phyloP scores from a whole-genome alignment of 2,797 vertebrate species.

The Rhinichthys osculus region DNA sequence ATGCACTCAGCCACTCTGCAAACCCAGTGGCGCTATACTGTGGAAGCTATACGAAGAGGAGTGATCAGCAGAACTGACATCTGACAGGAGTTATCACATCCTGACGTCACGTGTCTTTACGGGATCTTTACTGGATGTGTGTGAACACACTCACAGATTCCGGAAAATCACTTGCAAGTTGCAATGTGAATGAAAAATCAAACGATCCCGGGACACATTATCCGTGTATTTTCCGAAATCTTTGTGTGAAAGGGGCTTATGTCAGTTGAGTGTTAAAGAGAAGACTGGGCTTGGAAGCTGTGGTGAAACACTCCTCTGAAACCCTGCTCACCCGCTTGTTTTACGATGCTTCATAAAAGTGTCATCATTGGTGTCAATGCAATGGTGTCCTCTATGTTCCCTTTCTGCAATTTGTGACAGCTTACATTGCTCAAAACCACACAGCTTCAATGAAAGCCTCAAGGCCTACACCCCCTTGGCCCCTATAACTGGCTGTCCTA shows the following conservation, averaged over 20 bases:
- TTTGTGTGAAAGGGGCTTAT: background rate
- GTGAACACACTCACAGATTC: too few species aligned
- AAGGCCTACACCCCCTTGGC: slow-evolving; percentile 40
- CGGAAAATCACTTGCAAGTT: too few species aligned
- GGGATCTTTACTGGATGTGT: too few species aligned
- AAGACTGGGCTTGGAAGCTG: slow-evolving; percentile 25
- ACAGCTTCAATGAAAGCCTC: slow-evolving; percentile 32
- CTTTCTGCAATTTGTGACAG: slow-evolving; percentile 44
- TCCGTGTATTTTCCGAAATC: too few species aligned
- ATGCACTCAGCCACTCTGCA: too few species aligned
- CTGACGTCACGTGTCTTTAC: too few species aligned
- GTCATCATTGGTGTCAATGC: slow-evolving; percentile 47
- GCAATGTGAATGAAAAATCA: too few species aligned
- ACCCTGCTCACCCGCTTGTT: slow-evolving; percentile 46
- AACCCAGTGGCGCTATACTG: too few species aligned
- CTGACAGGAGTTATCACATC: too few species aligned
- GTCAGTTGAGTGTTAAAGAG: slow-evolving; percentile 58
- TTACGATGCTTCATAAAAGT: slow-evolving; percentile 63
- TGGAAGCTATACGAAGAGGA: too few species aligned
- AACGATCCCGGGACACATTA: too few species aligned
- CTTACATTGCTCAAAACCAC: slow-evolving; percentile 40
- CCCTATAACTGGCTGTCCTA: slow-evolving; percentile 4
- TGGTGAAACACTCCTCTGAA: slow-evolving; percentile 32
- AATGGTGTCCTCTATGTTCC: slow-evolving; percentile 29
- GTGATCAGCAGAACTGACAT: too few species aligned